These are phyloP conservation scores for Artemia franciscana DNA, from an alignment of 1,140 invertebrate species.

Conservation along the genomic window DNA sequence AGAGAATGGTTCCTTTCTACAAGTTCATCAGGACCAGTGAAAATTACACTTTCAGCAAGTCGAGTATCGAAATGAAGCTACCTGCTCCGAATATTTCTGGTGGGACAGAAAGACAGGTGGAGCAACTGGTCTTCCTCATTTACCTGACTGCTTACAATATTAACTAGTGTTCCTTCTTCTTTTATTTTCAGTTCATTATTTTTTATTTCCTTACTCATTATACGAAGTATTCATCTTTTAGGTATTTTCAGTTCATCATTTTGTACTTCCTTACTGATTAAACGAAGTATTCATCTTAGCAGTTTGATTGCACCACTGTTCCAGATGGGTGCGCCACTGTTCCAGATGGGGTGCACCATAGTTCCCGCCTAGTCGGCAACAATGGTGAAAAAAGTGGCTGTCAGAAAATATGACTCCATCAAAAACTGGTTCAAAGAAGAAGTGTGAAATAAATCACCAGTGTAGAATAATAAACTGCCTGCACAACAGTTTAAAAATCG, in stretches of 20 bases:
- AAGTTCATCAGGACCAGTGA: not conserved
- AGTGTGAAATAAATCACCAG: not conserved
- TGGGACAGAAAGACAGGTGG: not conserved
- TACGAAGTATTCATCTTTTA: not conserved
- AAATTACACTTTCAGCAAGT: not conserved
- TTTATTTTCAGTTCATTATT: not conserved
- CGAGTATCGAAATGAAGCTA: not conserved
- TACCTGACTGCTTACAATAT: not conserved
- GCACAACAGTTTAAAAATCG: not conserved
- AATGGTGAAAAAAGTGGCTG: not conserved
- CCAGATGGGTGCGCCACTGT: too few relatives aligned
- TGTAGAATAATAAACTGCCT: not conserved
- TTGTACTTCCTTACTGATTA: not conserved
- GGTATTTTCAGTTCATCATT: not conserved
- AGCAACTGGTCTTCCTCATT: not conserved
- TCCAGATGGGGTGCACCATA: not conserved
- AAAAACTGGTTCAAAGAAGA: not conserved
- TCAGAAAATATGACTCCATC: not conserved
- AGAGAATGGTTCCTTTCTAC: not conserved
- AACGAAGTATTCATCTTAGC: not conserved
- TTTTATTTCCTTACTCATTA: not conserved
- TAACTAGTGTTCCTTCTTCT: not conserved
- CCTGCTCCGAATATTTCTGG: not conserved
- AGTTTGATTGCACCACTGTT: not conserved
- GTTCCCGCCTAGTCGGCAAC: not conserved